Evolutionary conservation across 1,140 invertebrate species (phyloP).

Genomic region (Lepidostoma basale): DNA sequence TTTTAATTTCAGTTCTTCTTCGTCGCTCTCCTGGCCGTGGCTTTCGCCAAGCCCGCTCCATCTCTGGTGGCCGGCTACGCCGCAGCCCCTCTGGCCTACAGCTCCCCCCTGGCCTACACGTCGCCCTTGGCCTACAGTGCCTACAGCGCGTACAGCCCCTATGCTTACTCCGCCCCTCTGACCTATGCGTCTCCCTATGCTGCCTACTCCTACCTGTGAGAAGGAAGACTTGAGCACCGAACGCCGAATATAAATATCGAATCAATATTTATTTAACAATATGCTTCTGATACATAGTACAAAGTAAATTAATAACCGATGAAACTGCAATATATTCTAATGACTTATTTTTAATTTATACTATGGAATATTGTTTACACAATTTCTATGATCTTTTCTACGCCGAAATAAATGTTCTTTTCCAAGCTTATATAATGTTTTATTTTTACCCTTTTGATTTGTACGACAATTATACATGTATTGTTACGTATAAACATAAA

Average conservation of each 20-base stretch:
- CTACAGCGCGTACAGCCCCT: slow-evolving; percentile 53
- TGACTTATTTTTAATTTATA: no score
- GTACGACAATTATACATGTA: no score
- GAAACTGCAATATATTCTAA: no score
- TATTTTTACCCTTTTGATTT: no score
- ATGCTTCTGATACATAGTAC: background rate
- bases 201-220: slow-evolving; percentile 33
- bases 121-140: slow-evolving; percentile 53
- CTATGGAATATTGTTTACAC: no score
- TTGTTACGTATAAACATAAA: no score
- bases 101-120: slow-evolving; percentile 47
- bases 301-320: no score
- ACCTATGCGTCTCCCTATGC: slow-evolving; percentile 47
- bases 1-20: slow-evolving; percentile 50
- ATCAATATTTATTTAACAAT: background rate
- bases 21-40: slow-evolving; percentile 59
- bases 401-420: no score
- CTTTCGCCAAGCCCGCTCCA: slow-evolving; percentile 55
- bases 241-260: no score
- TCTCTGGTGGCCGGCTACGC: slow-evolving; percentile 49
- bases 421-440: no score
- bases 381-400: no score
- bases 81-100: slow-evolving; percentile 53
- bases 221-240: background rate
- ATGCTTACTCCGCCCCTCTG: slow-evolving; percentile 40